A percentile compares a stretch with the other conserved stretches of the same genome.
phyloP scores from a whole-genome alignment of 2,888 invertebrate species.

The Amphipyra berbera region DNA sequence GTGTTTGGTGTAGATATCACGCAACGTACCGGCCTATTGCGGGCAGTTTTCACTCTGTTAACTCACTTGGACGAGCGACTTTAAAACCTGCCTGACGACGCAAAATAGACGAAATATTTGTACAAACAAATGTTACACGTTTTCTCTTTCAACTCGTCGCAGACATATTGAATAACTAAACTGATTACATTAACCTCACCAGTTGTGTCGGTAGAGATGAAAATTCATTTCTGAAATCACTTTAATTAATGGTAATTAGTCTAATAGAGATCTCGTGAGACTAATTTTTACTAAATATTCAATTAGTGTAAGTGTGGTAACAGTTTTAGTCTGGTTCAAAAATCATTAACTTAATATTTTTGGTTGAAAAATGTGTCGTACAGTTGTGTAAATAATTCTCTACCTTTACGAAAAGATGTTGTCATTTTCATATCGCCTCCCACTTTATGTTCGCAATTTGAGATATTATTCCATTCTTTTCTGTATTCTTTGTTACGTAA shows the following conservation, averaged over 20 bases:
- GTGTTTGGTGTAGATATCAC: conserved; percentile 79
- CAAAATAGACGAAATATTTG: conserved; percentile 83
- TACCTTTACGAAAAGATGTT: conserved; percentile 47
- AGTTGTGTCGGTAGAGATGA: conserved; percentile 6
- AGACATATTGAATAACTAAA: conserved; percentile 66
- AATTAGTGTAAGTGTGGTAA: conserved; percentile 17
- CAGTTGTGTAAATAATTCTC: conserved; percentile 53
- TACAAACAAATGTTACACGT: conserved; percentile 77
- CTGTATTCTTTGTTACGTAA: conserved; percentile 24
- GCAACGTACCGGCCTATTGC: conserved; percentile 73
- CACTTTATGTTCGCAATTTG: conserved; percentile 24
- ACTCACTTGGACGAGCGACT: conserved; percentile 73
- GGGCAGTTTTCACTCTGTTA: conserved; percentile 81
- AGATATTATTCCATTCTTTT: conserved; percentile 38
- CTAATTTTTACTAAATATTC: conserved; percentile 10
- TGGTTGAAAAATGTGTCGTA: conserved; percentile 18
- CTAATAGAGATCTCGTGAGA: conserved; percentile 3
- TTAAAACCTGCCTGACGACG: conserved; percentile 77
- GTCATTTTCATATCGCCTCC: conserved; percentile 54
- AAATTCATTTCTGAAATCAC: conserved; percentile 7
- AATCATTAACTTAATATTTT: conserved; percentile 13
- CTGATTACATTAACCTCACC: conserved; percentile 32
- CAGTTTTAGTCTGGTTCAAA: conserved; percentile 14
- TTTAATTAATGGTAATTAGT: conserved; percentile 6
- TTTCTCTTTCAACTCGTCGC: conserved; percentile 77